Conservation (phyloP, 2,113 vertebrate species). For the Pycnonotus jocosus region DNA sequence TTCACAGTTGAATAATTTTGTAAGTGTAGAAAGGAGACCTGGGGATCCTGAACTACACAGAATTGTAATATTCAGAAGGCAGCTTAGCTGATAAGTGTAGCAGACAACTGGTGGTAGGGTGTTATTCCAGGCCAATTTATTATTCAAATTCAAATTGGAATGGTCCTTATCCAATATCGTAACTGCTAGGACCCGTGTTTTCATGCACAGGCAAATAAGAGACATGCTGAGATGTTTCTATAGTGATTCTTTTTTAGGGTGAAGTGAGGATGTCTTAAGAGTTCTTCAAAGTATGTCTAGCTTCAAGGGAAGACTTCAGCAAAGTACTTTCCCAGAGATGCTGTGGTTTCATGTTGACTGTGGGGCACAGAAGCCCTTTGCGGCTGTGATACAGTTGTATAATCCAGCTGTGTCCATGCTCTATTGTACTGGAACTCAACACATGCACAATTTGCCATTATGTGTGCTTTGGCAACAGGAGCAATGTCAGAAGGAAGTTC, state of each 20-base stretch:
- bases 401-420: not conserved
- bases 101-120: not conserved
- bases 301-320: not conserved
- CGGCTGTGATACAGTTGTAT: not conserved
- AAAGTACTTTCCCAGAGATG: not conserved
- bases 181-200: not conserved
- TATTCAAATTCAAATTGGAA: not conserved
- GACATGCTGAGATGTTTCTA: not conserved
- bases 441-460: not conserved
- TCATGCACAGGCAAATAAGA: not conserved
- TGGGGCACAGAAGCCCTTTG: not conserved
- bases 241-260: not conserved
- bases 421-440: rapidly evolving
- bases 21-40: not conserved
- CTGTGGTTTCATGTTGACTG: not conserved
- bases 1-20: not conserved
- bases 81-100: not conserved
- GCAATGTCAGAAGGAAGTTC: not conserved
- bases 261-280: not conserved
- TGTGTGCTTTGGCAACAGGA: not conserved
- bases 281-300: not conserved
- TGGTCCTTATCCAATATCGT: not conserved
- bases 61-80: not conserved
- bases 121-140: not conserved
- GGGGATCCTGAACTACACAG: not conserved